Conservation (phyloP, 2,113 vertebrate species). For the Lycaon pictus region DNA sequence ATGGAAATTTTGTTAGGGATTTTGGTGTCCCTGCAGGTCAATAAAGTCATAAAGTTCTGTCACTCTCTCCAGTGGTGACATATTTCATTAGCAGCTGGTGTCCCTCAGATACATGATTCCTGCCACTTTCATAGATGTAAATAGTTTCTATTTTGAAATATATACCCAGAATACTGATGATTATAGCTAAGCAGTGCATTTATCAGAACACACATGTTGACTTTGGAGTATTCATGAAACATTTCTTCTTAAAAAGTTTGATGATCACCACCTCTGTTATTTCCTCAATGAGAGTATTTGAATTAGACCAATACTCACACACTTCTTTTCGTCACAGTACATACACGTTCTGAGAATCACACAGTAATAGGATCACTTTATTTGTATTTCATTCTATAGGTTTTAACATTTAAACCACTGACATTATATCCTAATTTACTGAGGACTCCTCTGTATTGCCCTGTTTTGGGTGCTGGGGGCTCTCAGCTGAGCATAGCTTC, state of each 20-base stretch:
- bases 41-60: not conserved
- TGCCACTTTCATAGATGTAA: not conserved
- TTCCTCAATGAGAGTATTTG: not conserved
- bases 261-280: not conserved
- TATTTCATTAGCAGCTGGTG: constrained; percentile 25
- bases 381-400: not conserved
- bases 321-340: not conserved
- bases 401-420: constrained; percentile 11
- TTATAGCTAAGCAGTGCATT: not conserved
- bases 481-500: not conserved
- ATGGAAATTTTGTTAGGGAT: not conserved
- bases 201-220: not conserved
- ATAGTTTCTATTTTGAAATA: constrained; percentile 52
- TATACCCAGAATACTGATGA: not conserved
- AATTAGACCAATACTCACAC: not conserved
- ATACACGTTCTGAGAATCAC: not conserved
- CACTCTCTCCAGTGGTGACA: not conserved
- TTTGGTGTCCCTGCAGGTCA: constrained; percentile 15
- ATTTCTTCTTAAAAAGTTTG: constrained; percentile 10
- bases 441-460: not conserved
- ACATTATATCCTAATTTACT: not conserved
- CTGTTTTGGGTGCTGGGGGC: not conserved
- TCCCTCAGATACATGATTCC: not conserved
- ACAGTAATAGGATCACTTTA: not conserved
- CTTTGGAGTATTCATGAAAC: not conserved